Evolutionary conservation across 2,888 invertebrate genomes (phyloP).

Genomic region (Cephus sareptanus): DNA sequence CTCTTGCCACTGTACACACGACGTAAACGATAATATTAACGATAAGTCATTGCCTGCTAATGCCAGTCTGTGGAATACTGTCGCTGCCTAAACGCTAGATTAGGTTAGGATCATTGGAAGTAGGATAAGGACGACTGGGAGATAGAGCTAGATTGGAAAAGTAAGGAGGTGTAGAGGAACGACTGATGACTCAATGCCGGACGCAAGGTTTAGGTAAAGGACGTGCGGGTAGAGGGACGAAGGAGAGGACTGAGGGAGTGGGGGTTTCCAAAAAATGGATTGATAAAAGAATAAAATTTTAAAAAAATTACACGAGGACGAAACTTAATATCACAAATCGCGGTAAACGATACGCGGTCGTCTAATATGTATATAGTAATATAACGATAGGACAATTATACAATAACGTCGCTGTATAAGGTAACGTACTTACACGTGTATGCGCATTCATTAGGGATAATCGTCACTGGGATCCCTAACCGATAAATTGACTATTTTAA

Average conservation of each 20-base stretch:
- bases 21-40: conserved; percentile 48
- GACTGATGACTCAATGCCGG: conserved; percentile 4
- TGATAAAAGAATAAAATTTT: conserved; percentile 8
- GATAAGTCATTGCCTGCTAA: conserved; percentile 56
- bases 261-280: conserved; percentile 6
- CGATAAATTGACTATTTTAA: conserved; percentile 62
- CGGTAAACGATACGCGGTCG: conserved; percentile 20
- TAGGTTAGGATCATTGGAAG: not conserved
- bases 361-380: not conserved
- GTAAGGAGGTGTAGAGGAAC: not conserved
- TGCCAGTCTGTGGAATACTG: conserved; percentile 62
- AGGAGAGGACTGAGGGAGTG: not conserved
- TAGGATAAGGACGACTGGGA: not conserved
- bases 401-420: conserved; percentile 5
- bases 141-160: conserved; percentile 17
- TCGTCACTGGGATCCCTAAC: conserved; percentile 49
- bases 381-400: conserved; percentile 1
- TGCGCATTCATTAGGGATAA: conserved; percentile 42
- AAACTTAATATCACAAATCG: conserved; percentile 50
- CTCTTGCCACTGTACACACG: conserved; percentile 63
- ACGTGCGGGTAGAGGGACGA: not conserved
- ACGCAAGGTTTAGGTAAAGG: not conserved
- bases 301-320: conserved; percentile 11
- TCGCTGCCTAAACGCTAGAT: conserved; percentile 50
- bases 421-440: conserved; percentile 11